A percentile compares a stretch with the other conserved stretches of the same genome.
These are phyloP conservation scores for Pedetes capensis DNA, from an alignment of 2,113 vertebrate species.

Conservation along the genomic window DNA sequence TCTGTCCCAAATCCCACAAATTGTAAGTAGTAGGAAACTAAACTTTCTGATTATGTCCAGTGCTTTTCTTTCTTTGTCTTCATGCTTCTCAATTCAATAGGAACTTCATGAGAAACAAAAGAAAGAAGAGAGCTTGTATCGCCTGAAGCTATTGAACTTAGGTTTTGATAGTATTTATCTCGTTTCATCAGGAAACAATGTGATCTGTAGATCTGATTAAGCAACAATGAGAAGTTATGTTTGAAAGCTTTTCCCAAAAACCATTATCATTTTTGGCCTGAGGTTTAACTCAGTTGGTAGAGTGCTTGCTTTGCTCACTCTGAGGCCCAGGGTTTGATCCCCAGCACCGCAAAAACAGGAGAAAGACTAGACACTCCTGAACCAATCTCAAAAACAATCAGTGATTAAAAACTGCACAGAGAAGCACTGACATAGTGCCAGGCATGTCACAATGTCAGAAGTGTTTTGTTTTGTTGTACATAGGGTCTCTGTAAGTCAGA, in stretches of 20 bases:
- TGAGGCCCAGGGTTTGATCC: no score
- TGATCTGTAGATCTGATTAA: not conserved
- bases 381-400: no score
- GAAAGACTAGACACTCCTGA: no score
- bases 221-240: not conserved
- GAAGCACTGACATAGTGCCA: no score
- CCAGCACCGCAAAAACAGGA: no score
- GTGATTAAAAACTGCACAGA: no score
- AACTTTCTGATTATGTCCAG: not conserved
- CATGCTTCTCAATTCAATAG: not conserved
- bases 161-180: slow-evolving; percentile 15
- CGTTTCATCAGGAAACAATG: not conserved
- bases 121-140: not conserved
- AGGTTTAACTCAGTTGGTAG: no score
- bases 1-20: not conserved
- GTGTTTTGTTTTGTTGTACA: no score
- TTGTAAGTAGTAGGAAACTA: not conserved
- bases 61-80: not conserved
- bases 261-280: not conserved
- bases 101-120: not conserved
- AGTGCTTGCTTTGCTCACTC: no score
- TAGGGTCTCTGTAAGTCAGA: no score
- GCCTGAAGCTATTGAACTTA: not conserved
- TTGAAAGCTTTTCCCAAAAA: not conserved
- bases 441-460: no score